Evolutionary conservation across 2,888 invertebrate species (phyloP), one percentile per base, ranked within the genome.

Genomic region (Nipponacmea schrenckii): DNA sequence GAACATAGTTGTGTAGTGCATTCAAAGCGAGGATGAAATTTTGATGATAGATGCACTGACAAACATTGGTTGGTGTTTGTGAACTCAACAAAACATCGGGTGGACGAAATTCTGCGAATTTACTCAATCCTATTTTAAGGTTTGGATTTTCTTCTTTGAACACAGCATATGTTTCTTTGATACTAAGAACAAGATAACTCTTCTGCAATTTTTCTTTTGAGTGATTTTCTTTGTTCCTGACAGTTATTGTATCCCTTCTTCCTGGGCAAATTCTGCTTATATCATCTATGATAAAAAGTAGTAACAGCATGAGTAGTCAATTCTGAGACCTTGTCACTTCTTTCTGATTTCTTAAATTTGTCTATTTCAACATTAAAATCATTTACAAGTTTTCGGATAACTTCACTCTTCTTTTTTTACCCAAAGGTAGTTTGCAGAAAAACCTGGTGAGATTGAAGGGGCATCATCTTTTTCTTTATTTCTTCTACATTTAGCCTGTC

Each of bases 191-290:
- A 26, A 63, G 27, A 20, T 63, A 20, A 14, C 63, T 14, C 27
- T 63, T 63, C 20, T 63, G 63, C 14, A 63, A n/a, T 12, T n/a
- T 63, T 24, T 63, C n/a, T 20, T n/a, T 63, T 63, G 12, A n/a
- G n/a, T n/a, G n/a, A n/a, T 20, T 20, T 17, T 27, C 20, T 27
- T 63, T 1, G 8, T 12, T 8, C 20, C 63, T 26, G 15, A 63
- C 63, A 10, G 63, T 63, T n/a, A 8, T 20, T 15, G 20, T 20
- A 63, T 63, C 63, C 14, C 24, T 15, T 63, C 24, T 63, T 24
- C 63, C 63, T 63, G 63, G 24, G 63, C 48, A 48, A 17, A 27
- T 20, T 63, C 27, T 15, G 20, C 63, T 24, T 17, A 27, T 26
- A 20, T 26, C 27, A 63, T 63, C 63, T 24, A n/a, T 20, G 14